Evolutionary conservation across 2,888 invertebrate genomes (phyloP), one percentile per base, ranked within the genome.

Genomic region (Stenolophus ochropezus): DNA sequence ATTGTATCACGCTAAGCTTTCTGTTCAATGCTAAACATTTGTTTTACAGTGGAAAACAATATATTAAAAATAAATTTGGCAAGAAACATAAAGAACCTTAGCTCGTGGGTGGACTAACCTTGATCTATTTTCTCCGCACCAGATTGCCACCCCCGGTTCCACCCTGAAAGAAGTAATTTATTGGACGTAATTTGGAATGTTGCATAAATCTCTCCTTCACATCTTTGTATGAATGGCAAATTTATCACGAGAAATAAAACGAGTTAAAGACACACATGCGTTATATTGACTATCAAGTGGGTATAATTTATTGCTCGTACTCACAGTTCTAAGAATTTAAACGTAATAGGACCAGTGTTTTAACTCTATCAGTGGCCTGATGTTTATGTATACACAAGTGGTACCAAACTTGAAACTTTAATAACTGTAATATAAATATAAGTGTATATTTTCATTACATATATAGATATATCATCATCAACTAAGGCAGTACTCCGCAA

Each of bases 211-310:
- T 61, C 5, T 25, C 21, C 3, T 61, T 61, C 3, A 25, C 25
- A 61, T 25, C 61, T 25, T 53, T 61, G 61, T 23, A 23, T 14
- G 61, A 61, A 61, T 25, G 14, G 25, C n/a, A 61, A 61, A 61
- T 25, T n/a, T 27, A 61, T 61, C 61, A 23, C 5, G 14, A 6
- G 23, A 58, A 58, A 58, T 58, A 58, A 58, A 21, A 58, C n/a
- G 14, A 61, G n/a, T 14, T 25, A 11, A 11, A 25, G 21, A 61
- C 61, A 21, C 23, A 25, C 25, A 61, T 61, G 25, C 14, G 11
- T 25, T 61, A 25, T 25, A 61, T 25, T 61, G 25, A 61, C 61
- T 23, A 61, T 61, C 61, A 61, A 61, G 61, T 61, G 61, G 61
- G 25, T 61, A 8, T 61, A 23, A 61, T 61, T 61, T 61, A 61